Conservation (phyloP, 2,797 vertebrate genomes). For the Pseudomugil gertrudae region DNA sequence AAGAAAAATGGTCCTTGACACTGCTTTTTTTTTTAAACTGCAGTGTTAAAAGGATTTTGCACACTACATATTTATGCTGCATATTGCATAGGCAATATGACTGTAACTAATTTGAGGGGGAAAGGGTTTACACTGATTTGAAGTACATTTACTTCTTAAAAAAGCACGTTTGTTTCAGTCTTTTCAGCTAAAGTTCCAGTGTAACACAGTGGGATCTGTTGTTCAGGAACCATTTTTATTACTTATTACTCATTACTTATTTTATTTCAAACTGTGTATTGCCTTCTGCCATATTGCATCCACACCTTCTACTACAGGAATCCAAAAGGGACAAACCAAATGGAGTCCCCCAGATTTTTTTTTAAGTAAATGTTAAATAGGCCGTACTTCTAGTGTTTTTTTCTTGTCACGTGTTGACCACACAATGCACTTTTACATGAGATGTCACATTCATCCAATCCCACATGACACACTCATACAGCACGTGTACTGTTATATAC, state of each 20-base stretch:
- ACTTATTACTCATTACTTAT: not conserved
- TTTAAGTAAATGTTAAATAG: not conserved
- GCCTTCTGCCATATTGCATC: not conserved
- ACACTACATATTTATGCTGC: conserved; percentile 59
- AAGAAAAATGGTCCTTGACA: conserved; percentile 73
- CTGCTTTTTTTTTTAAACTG: conserved; percentile 60
- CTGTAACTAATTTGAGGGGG: conserved; percentile 64
- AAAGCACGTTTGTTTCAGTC: conserved; percentile 22
- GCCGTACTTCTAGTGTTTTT: too few relatives aligned
- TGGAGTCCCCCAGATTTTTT: too few relatives aligned
- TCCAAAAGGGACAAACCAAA: not conserved
- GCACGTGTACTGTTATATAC: too few relatives aligned
- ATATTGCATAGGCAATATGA: conserved; percentile 48
- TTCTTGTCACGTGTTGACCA: too few relatives aligned
- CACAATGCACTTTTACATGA: too few relatives aligned
- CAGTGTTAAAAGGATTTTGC: conserved; percentile 46
- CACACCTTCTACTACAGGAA: not conserved
- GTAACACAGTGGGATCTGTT: not conserved
- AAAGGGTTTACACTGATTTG: conserved; percentile 17
- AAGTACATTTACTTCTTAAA: conserved; percentile 26
- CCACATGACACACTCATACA: too few relatives aligned
- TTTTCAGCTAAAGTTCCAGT: conserved; percentile 11
- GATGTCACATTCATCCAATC: too few relatives aligned
- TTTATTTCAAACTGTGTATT: not conserved
- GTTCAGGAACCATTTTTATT: not conserved